Conservation (phyloP, 2,888 invertebrate species). For the Patella pellucida region DNA sequence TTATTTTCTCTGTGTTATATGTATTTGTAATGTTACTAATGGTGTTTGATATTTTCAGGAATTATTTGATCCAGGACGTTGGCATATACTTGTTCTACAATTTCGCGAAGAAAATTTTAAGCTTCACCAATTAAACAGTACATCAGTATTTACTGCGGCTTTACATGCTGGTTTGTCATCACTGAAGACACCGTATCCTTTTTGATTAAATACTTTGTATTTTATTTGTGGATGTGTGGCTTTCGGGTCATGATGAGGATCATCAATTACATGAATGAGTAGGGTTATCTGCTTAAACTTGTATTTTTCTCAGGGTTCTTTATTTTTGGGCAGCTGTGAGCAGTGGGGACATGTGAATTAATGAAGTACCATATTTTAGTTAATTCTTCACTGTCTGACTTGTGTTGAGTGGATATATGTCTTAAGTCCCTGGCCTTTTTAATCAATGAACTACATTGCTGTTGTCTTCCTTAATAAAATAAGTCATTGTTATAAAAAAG, state of each 20-base stretch:
- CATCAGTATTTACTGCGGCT: slow-evolving; percentile 91
- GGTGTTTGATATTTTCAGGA: slow-evolving; percentile 59
- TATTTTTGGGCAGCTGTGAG: too few species aligned
- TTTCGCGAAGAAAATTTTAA: slow-evolving; percentile 95
- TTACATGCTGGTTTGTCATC: slow-evolving; percentile 95
- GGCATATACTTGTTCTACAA: slow-evolving; percentile 88
- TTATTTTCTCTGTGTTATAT: background rate
- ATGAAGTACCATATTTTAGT: too few species aligned
- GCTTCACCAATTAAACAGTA: slow-evolving; percentile 91
- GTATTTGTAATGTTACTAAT: slow-evolving; percentile 7
- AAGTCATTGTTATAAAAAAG: slow-evolving; percentile 69
- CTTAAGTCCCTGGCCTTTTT: too few species aligned
- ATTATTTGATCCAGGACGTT: slow-evolving; percentile 78
- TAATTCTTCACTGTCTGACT: too few species aligned
- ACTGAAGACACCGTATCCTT: slow-evolving; percentile 88
- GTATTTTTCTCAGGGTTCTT: too few species aligned
- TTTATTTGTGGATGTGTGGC: background rate
- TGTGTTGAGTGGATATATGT: too few species aligned
- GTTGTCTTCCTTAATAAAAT: slow-evolving; percentile 30
- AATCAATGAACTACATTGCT: background rate
- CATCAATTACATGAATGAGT: too few species aligned
- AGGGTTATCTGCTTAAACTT: too few species aligned
- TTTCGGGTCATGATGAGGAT: too few species aligned
- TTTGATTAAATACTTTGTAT: background rate
- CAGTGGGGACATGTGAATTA: too few species aligned